Evolutionary conservation across 2,888 invertebrate species (phyloP).

Genomic region (Branchipolynoe longqiensis): DNA sequence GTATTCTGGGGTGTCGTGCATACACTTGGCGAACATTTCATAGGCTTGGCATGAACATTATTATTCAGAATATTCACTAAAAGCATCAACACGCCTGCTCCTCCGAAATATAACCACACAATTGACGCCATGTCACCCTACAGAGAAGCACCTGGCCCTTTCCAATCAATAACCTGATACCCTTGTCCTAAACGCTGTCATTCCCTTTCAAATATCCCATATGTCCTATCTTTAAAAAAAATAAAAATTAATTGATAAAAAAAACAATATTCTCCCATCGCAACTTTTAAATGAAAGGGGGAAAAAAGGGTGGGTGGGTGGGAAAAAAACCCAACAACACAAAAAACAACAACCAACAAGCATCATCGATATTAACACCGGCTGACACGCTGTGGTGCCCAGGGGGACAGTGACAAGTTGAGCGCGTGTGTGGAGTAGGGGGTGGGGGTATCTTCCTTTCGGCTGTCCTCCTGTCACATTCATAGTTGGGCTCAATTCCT

Average conservation of each 20-base stretch:
- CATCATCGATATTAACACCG: no score
- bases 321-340: no score
- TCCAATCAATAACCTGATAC: background rate
- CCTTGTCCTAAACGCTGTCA: constrained; percentile 3
- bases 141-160: constrained; percentile 21
- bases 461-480: no score
- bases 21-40: constrained; percentile 32
- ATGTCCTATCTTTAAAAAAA: background rate
- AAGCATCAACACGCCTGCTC: constrained; percentile 14
- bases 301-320: no score
- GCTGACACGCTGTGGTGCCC: no score
- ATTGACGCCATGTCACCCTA: background rate
- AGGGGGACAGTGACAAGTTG: no score
- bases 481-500: no score
- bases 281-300: no score
- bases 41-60: constrained; percentile 27
- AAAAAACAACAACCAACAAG: no score
- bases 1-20: background rate
- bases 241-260: background rate
- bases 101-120: background rate
- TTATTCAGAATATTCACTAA: constrained; percentile 12
- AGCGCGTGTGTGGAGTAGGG: no score
- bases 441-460: no score
- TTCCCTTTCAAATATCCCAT: constrained; percentile 17
- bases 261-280: background rate